Conservation (phyloP, 2,797 vertebrate species). For the Rhynchotus rufescens region DNA sequence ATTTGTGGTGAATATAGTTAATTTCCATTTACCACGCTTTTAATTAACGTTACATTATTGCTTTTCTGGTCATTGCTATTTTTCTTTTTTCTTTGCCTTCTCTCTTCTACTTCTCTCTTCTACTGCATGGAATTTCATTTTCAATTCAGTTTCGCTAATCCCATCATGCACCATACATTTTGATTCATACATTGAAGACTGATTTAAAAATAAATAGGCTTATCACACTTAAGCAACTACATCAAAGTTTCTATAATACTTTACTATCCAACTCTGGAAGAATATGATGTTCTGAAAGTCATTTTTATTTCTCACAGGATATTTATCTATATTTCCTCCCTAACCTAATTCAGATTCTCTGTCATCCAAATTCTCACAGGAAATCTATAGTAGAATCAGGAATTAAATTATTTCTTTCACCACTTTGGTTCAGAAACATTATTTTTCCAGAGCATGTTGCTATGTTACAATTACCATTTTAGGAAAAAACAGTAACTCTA, state of each 20-base stretch:
- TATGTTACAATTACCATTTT: background rate
- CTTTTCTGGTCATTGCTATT: background rate
- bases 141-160: conserved; percentile 26
- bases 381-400: background rate
- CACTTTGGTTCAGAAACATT: background rate
- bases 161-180: background rate
- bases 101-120: background rate
- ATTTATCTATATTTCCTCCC: background rate
- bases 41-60: background rate
- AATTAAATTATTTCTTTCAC: background rate
- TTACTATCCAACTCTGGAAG: background rate
- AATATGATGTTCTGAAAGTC: background rate
- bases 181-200: background rate
- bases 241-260: background rate
- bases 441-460: background rate
- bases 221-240: background rate
- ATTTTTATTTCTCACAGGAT: background rate
- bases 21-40: background rate
- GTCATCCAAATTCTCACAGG: background rate
- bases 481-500: background rate
- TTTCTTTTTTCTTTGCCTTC: background rate
- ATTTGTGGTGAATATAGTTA: background rate
- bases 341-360: background rate
- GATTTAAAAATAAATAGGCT: conserved; percentile 19
- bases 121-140: background rate